phyloP scores from a whole-genome alignment of 2,797 vertebrate genomes.

The Cossypha dichroa region DNA sequence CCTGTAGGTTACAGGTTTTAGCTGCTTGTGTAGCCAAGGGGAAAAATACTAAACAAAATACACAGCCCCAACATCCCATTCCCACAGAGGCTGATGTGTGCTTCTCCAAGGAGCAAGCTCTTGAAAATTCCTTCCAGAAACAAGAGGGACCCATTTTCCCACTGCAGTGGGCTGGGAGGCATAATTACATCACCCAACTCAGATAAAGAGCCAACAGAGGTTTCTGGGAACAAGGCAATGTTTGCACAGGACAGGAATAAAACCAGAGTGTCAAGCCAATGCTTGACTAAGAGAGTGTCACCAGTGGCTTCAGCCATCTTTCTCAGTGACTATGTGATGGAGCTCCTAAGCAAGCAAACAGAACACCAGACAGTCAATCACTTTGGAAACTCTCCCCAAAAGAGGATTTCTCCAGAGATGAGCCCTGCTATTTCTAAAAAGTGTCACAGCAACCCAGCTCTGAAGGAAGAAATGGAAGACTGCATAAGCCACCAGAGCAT shows the following conservation, averaged over 20 bases:
- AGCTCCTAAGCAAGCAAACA: not conserved
- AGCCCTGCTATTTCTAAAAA: not conserved
- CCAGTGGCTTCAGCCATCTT: not conserved
- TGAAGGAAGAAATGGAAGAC: not conserved
- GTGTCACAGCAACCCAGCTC: not conserved
- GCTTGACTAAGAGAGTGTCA: not conserved
- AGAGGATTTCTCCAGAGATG: not conserved
- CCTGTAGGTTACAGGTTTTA: conserved; percentile 27
- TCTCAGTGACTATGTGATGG: not conserved
- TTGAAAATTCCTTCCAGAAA: not conserved
- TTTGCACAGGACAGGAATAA: not conserved
- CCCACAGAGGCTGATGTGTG: not conserved
- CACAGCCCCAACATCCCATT: not conserved
- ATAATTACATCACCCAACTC: not conserved
- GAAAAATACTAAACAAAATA: not conserved
- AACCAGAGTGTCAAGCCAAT: not conserved
- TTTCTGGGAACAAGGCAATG: not conserved
- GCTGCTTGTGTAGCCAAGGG: not conserved
- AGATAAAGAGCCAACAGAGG: not conserved
- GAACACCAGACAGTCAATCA: not conserved
- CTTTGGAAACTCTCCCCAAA: not conserved
- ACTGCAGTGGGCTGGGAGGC: not conserved
- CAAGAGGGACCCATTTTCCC: not conserved
- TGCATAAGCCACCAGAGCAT: not conserved
- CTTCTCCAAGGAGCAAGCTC: not conserved